phyloP scores from a whole-genome alignment of 2,888 invertebrate species.

The Dorcus parallelipipedus region DNA sequence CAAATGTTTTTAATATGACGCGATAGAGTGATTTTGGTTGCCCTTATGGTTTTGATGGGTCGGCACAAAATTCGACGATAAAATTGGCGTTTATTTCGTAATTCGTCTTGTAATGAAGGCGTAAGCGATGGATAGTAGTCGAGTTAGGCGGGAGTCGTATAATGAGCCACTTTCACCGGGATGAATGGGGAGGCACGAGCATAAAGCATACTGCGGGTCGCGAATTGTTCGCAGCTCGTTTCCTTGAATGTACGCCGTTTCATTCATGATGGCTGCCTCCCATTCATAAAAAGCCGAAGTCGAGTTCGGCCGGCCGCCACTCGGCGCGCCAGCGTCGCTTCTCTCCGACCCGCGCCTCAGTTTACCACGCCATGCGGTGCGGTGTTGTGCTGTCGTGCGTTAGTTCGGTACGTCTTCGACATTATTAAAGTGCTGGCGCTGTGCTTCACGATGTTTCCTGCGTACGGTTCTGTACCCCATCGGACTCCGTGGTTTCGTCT shows the following conservation, averaged over 20 bases:
- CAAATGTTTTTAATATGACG: too few relatives aligned
- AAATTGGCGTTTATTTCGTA: neutral
- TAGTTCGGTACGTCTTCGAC: conserved; percentile 26
- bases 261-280: conserved; percentile 71
- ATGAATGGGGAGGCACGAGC: conserved; percentile 35
- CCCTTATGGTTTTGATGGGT: neutral
- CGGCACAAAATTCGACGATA: neutral
- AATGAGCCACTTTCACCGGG: conserved; percentile 35
- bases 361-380: conserved; percentile 7
- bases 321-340: conserved; percentile 41
- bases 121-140: neutral
- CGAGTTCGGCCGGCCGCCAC: conserved; percentile 42
- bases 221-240: conserved; percentile 40
- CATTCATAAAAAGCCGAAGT: conserved; percentile 68
- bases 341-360: conserved; percentile 18
- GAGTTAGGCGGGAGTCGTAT: conserved; percentile 26
- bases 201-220: conserved; percentile 30
- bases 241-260: conserved; percentile 55
- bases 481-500: conserved; percentile 8
- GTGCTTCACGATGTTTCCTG: neutral
- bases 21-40: neutral
- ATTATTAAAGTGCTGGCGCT: conserved; percentile 4
- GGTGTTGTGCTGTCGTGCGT: conserved; percentile 19
- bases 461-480: conserved; percentile 16
- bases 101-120: neutral